Conservation (phyloP, 1,140 invertebrate species). For the Leptinotarsa undecemlineata region DNA sequence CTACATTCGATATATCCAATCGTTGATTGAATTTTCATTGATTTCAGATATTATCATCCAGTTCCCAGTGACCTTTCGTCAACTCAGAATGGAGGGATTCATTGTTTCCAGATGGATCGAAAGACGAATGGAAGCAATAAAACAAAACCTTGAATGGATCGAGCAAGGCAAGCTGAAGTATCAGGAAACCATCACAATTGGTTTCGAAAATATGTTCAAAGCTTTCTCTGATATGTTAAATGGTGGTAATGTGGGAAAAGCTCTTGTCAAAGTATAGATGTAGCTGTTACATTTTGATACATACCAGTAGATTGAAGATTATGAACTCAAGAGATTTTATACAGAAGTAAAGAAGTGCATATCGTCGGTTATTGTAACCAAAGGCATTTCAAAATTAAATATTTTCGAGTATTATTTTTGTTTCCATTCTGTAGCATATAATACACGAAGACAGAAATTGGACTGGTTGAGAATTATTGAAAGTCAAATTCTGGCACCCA, state of each 20-base stretch:
- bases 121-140: constrained; percentile 63
- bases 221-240: constrained; percentile 67
- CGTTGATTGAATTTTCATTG: neutral
- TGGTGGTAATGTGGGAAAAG: constrained; percentile 70
- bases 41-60: constrained; percentile 38
- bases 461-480: no score
- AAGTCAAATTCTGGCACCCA: no score
- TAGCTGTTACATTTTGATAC: no score
- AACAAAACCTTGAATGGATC: constrained; percentile 62
- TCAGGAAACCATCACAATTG: constrained; percentile 64
- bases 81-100: constrained; percentile 68
- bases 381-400: no score
- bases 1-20: neutral
- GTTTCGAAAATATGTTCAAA: constrained; percentile 69
- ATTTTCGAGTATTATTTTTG: no score
- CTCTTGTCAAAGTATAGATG: constrained; percentile 57
- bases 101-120: constrained; percentile 61
- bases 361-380: no score
- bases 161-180: constrained; percentile 64
- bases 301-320: no score
- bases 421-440: no score
- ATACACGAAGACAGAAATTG: no score
- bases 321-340: no score
- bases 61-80: constrained; percentile 44
- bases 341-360: no score